Conservation (phyloP, 2,797 vertebrate genomes). For the Poecilia wingei region DNA sequence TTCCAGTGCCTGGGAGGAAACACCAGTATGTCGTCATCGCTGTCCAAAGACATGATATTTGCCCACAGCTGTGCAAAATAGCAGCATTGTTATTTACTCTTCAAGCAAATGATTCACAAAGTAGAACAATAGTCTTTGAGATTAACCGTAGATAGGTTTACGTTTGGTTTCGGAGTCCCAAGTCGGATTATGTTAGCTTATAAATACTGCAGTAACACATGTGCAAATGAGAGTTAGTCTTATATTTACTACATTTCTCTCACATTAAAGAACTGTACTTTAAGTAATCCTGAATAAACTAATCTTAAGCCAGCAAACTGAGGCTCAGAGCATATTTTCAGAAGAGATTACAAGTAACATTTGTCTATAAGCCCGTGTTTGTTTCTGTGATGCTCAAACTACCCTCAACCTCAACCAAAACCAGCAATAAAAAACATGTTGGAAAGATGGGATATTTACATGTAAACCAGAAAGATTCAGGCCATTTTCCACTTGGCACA, state of each 20-base stretch:
- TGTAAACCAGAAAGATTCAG: constrained; percentile 71
- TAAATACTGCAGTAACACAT: constrained; percentile 41
- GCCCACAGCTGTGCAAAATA: constrained; percentile 77
- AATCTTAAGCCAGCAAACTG: constrained; percentile 27
- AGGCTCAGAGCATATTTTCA: constrained; percentile 39
- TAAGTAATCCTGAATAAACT: constrained; percentile 29
- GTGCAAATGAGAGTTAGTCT: constrained; percentile 46
- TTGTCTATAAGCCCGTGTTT: constrained; percentile 37
- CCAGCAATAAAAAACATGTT: constrained; percentile 32
- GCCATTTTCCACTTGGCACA: constrained; percentile 82
- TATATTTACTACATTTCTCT: constrained; percentile 11
- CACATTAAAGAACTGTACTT: constrained; percentile 46
- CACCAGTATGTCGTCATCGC: constrained; percentile 44
- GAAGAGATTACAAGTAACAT: constrained; percentile 31
- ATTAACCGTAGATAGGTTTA: constrained; percentile 34
- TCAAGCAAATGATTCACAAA: constrained; percentile 63
- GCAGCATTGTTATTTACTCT: constrained; percentile 69
- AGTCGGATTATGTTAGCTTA: constrained; percentile 53
- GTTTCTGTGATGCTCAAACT: constrained; percentile 40
- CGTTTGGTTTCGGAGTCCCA: constrained; percentile 40
- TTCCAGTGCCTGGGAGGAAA: constrained; percentile 46
- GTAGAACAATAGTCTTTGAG: constrained; percentile 48
- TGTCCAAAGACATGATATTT: constrained; percentile 73
- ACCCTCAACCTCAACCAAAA: constrained; percentile 34
- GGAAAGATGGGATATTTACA: constrained; percentile 58